Base-by-base conservation (phyloP, 2,888 invertebrate species). In the Microctonus aethiopoides region DNA sequence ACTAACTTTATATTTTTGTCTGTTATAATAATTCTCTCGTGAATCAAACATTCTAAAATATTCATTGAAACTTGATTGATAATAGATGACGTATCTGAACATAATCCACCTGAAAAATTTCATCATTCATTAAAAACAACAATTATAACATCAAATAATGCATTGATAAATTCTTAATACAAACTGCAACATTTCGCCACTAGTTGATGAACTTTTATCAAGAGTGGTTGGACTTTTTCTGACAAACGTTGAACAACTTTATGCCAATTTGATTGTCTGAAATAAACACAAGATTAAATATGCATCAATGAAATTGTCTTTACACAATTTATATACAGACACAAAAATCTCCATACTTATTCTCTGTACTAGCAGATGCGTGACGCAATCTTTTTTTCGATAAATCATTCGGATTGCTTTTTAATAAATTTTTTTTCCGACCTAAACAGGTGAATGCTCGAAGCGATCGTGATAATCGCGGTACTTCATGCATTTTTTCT, bases 381-480 rank as follows among this genome's bases (percentile, higher is more conserved):
- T 87, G 87, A 66, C 90, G 89, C 16, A 78, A 74, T 24, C 78
- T 76, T 69, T 83, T 84, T 32, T 66, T 75, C 11, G 82, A 77
- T 24, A 88, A 76, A 70, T 88, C 83, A 68, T 88, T 87, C 6
- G 82, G 75, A 24, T 81, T 74, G 1, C 77, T 67, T 20, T 77
- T 72, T 41, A 79, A 76, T 13, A 80, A 76, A 66, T 82, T 81
- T 51, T 83, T 76, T 24, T 81, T 82, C 2, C 87, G 86, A 67
- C 88, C 89, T 22, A 90, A 81, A 68, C 88, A 85, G 0, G 92
- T 91, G 78, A 91, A 92, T 13, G 90, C 91, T 72, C 93, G 87
- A 1, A 93, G 83, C 20, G 91, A 90, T 76, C 92, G 88, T 10
- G 92, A 91, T 62, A 93, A 88, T 63, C 92, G 89, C 72, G 93